Evolutionary conservation across 2,113 vertebrate species (phyloP).

Genomic region (Aramus guarauna): DNA sequence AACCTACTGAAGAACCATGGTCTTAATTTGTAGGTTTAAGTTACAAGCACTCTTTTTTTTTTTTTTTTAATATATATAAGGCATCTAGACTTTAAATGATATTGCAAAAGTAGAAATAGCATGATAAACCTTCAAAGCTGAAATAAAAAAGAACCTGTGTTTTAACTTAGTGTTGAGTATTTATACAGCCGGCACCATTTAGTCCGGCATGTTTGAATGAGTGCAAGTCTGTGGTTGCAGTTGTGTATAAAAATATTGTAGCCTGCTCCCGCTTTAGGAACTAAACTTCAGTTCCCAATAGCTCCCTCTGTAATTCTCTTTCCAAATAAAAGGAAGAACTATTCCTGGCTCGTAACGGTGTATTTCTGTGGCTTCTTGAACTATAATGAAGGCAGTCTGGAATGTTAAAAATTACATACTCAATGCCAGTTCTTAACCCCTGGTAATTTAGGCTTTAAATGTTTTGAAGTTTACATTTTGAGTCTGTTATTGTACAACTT

Average conservation of each 20-base stretch:
- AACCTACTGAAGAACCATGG: neutral
- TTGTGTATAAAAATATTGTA: conserved; percentile 78
- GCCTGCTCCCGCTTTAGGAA: conserved; percentile 65
- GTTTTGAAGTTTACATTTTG: conserved; percentile 49
- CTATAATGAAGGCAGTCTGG: conserved; percentile 75
- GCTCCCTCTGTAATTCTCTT: conserved; percentile 80
- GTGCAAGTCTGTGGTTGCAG: conserved; percentile 74
- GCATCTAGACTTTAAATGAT: conserved; percentile 69
- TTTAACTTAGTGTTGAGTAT: conserved; percentile 65
- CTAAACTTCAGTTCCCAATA: conserved; percentile 68
- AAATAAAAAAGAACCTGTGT: conserved; percentile 81
- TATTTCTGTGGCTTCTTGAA: conserved; percentile 82
- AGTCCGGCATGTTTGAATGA: conserved; percentile 70
- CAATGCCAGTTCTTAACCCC: conserved; percentile 64
- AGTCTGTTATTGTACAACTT: conserved; percentile 61
- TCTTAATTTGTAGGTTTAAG: conserved; percentile 57
- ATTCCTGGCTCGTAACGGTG: conserved; percentile 77
- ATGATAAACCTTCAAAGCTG: conserved; percentile 74
- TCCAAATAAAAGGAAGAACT: conserved; percentile 84
- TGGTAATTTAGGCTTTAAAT: conserved; percentile 63
- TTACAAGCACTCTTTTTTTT: neutral
- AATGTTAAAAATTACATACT: conserved; percentile 72
- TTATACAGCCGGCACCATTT: conserved; percentile 87
- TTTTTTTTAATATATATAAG: neutral
- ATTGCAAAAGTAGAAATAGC: conserved; percentile 71